Evolutionary conservation across 1,140 invertebrate species (phyloP), one percentile per base, ranked within the genome.

Genomic region (Trichonephila clavipes): DNA sequence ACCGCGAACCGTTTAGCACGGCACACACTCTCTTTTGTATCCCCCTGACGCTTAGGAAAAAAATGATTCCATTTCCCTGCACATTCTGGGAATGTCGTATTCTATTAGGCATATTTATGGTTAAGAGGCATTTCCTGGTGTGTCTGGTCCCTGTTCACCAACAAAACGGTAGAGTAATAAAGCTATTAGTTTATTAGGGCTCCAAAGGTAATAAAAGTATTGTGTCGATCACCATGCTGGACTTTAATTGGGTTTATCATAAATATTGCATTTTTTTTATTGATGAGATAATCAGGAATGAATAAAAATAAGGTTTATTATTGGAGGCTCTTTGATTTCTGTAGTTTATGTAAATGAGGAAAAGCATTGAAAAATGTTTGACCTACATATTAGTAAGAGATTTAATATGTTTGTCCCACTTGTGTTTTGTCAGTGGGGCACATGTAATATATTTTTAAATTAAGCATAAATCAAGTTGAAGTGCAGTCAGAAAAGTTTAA

Each of bases 1-100:
- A 91, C 77, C 64, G 77, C 51, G 58, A 51, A 83, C 89, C 89
- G 89, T 91, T 91, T 91, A 83, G 89, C 72, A 51, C 51, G 51
- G 51, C 51, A 51, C 51, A 51, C 51, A 44, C 21, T 91, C 51
- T 44, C 66, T 61, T 51, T 90, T 44, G 51, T 59, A 58, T 19
- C 64, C 21, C 66, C 51, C 51, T 10, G 51, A 51, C 1, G n/a
- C 0, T 77, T 12, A 51, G 72, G 1, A 58, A 3, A 59, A 59
- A 34, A 51, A n/a, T 58, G 3, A 83, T 83, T 58, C 82, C 82
- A 83, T 83, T 83, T 83, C 18, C 51, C 40, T 19, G 58, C 12
- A n/a, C 8, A 24, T 82, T 82, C 77, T 82, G 2, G 16, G 77
- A 83, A 83, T n/a, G 12, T 51, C 8, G 19, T 21, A 83, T 83